Base-by-base conservation (phyloP, 1,140 invertebrate genomes). In the Drosophila tropicalis region DNA sequence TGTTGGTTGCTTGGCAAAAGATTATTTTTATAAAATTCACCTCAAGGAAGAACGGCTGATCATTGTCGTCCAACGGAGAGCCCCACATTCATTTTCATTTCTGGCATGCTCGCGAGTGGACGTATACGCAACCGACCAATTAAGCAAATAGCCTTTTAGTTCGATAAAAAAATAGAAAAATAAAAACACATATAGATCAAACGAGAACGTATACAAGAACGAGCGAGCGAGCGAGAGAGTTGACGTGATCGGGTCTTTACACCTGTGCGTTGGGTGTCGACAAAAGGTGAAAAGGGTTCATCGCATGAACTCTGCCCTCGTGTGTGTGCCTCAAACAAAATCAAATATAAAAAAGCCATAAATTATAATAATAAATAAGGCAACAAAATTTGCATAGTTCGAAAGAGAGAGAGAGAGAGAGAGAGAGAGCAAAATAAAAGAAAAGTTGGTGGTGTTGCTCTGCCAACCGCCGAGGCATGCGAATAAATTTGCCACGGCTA, bases 1-100 rank as follows among this genome's bases (percentile, higher is more conserved):
- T 76, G 68, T 55, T 72, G 71, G 68, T 55, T 72, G 71, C 70
- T 82, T 65, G 47, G 64, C 76, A 66, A 68, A 65, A 82, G 79
- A 83, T 80, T 81, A 79, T 87, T 83, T 87, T 89, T 87, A 84
- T 87, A 87, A 89, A 74, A 81, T 74, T 87, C 84, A 87, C 84
- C 84, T 87, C 84, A 76, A 84, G 74, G 34, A 39, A 39, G 44
- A 87, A 80, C 84, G 84, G 77, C 84, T 89, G 84, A 87, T 87
- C 84, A 87, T 77, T 80, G 22, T 47, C 36, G 67, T 39, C 36
- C 62, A 60, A 56, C 62, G 44, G 44, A 44, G 60, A 66, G 81
- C 13, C 65, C 63, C 69, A 87, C 76, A 81, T 89, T 89, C 84
- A 89, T 89, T 89, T 89, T 89, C 84, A 90, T 72, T 89, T 84